These are phyloP conservation scores for Taeniopygia guttata DNA, from an alignment of 2,797 vertebrate species.

Conservation along the genomic window DNA sequence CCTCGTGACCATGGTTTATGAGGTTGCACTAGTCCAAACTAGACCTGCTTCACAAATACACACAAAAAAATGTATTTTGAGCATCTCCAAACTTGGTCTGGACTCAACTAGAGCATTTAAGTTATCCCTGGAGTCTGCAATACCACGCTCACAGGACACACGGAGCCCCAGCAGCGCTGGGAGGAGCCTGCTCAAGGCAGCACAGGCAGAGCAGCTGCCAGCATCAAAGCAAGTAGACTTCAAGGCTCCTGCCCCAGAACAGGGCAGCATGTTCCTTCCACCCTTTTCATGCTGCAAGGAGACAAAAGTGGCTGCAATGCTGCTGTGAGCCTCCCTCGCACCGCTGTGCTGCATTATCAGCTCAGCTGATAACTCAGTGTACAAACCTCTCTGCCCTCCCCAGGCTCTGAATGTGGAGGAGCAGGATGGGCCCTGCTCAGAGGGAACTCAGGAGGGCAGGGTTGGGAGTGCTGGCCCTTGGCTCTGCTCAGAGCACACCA, in stretches of 20 bases:
- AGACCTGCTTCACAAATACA: neutral
- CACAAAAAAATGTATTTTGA: neutral
- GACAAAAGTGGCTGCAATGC: neutral
- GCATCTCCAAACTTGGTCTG: neutral
- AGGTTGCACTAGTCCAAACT: neutral
- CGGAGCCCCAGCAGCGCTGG: neutral
- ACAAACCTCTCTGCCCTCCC: neutral
- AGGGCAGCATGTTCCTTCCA: neutral
- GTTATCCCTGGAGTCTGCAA: neutral
- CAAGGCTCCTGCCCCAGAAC: neutral
- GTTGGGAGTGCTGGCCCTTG: neutral
- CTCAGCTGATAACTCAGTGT: neutral
- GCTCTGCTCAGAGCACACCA: neutral
- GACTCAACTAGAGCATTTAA: neutral
- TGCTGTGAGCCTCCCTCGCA: rapidly evolving
- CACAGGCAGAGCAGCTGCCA: neutral
- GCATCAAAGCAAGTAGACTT: neutral
- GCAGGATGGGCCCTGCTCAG: neutral
- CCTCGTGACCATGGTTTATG: neutral
- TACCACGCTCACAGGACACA: rapidly evolving
- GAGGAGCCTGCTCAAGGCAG: neutral
- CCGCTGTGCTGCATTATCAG: neutral
- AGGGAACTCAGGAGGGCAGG: neutral
- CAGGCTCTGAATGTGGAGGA: rapidly evolving
- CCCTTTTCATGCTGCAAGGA: neutral